These are phyloP conservation scores for Anas platyrhynchos DNA, from an alignment of 2,113 vertebrate species.

Conservation along the genomic window DNA sequence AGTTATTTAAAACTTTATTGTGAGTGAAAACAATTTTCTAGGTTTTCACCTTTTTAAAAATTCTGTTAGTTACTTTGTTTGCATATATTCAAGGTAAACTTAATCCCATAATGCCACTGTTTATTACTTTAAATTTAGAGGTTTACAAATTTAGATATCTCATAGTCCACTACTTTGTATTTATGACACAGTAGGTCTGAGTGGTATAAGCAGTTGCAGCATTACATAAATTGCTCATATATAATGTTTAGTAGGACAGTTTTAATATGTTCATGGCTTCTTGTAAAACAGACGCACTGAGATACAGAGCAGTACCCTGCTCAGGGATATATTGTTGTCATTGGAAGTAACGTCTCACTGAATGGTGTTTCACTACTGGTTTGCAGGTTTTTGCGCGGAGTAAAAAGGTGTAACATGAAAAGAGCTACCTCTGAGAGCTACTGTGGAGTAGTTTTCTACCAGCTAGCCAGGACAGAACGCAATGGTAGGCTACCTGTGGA, in stretches of 20 bases:
- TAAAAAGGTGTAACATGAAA: neutral
- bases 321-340: neutral
- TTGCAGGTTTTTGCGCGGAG: neutral
- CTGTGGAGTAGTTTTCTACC: neutral
- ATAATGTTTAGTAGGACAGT: neutral
- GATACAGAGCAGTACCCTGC: neutral
- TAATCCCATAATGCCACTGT: conserved; percentile 16
- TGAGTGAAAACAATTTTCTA: conserved; percentile 51
- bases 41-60: conserved; percentile 42
- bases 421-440: neutral
- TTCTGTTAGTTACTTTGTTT: conserved; percentile 42
- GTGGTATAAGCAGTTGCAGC: neutral
- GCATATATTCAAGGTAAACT: conserved; percentile 56
- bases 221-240: neutral
- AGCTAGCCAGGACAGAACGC: neutral
- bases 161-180: neutral
- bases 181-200: neutral
- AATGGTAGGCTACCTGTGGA: neutral
- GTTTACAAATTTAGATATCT: conserved; percentile 29
- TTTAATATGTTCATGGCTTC: neutral
- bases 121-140: conserved; percentile 60
- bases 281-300: neutral
- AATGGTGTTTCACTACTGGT: rapidly evolving
- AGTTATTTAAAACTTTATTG: conserved; percentile 63
- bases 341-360: neutral